These are phyloP conservation scores for Sylvilagus bachmani DNA, from an alignment of 2,113 vertebrate genomes.

Conservation along the genomic window DNA sequence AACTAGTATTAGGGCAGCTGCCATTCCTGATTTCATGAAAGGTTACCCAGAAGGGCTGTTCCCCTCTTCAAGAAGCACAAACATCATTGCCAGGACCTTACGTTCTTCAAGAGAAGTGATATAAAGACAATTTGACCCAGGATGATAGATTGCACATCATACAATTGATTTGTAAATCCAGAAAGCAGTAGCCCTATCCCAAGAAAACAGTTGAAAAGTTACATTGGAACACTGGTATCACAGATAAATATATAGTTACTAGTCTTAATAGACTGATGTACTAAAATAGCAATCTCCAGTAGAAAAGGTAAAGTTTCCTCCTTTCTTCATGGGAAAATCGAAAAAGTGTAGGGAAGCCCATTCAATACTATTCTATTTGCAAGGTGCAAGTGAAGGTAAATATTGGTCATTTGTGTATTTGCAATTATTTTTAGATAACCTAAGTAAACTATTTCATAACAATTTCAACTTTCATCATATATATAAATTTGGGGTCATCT, in stretches of 20 bases:
- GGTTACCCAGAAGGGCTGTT: neutral
- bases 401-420: neutral
- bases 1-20: neutral
- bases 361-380: neutral
- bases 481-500: neutral
- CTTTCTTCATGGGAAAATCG: slow-evolving; percentile 4
- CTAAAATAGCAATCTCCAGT: neutral
- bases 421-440: slow-evolving; percentile 25
- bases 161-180: neutral
- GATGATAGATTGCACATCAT: neutral
- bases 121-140: neutral
- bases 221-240: neutral
- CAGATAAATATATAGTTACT: neutral
- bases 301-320: neutral
- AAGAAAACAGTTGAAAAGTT: neutral
- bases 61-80: slow-evolving; percentile 28
- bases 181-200: neutral
- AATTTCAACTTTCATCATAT: neutral
- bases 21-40: neutral
- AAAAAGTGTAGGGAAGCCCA: neutral
- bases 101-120: neutral
- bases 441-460: neutral
- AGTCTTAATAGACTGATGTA: neutral
- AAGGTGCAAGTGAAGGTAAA: neutral
- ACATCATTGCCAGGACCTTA: neutral